Evolutionary conservation across 2,888 invertebrate genomes (phyloP).

Genomic region (Ochropacha duplaris): DNA sequence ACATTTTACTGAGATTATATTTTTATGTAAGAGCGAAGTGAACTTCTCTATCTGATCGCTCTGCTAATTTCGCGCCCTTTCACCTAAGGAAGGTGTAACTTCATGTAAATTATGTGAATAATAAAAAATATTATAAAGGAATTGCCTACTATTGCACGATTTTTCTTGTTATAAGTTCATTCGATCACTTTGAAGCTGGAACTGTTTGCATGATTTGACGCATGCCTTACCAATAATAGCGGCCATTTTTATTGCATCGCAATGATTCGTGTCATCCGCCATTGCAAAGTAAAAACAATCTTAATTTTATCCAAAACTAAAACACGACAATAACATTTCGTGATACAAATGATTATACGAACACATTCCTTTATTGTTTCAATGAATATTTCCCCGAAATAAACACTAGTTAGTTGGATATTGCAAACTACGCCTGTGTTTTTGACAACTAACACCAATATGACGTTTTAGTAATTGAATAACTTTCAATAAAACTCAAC

Average conservation of each 20-base stretch:
- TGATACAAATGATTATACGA: conserved; percentile 47
- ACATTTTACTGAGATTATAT: neutral
- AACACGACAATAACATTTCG: conserved; percentile 53
- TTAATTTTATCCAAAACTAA: conserved; percentile 49
- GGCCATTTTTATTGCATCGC: conserved; percentile 83
- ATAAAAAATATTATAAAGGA: too few species aligned
- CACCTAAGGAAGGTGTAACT: conserved; percentile 46
- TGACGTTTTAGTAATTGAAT: conserved; percentile 69
- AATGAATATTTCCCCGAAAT: conserved; percentile 54
- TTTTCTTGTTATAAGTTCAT: conserved; percentile 20
- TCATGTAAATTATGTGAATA: neutral
- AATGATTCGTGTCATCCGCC: conserved; percentile 83
- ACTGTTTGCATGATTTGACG: conserved; percentile 65
- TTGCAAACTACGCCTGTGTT: conserved; percentile 72
- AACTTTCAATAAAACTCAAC: conserved; percentile 44
- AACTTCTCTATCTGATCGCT: conserved; percentile 37
- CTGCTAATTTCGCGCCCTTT: conserved; percentile 81
- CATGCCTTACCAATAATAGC: conserved; percentile 80
- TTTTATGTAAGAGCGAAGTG: conserved; percentile 19
- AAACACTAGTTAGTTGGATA: conserved; percentile 66
- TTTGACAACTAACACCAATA: conserved; percentile 81
- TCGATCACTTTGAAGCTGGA: conserved; percentile 37
- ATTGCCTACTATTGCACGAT: conserved; percentile 6
- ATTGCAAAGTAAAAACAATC: conserved; percentile 71
- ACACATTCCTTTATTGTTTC: conserved; percentile 60